Evolutionary conservation across 2,888 invertebrate genomes (phyloP), one percentile per base, ranked within the genome.

Genomic region (Rhabditophanes sp.): DNA sequence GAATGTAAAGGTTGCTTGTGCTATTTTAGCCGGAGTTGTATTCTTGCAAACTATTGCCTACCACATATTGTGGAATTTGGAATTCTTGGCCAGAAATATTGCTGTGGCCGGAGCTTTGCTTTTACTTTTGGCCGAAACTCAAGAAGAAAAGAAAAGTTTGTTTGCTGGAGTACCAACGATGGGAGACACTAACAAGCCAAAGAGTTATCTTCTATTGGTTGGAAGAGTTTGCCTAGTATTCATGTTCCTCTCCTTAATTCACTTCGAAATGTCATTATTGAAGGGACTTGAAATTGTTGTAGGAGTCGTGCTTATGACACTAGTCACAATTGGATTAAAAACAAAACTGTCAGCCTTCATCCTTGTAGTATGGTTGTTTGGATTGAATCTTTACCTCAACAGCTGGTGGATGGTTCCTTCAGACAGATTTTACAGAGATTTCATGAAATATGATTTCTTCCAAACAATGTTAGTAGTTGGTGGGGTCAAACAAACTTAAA

Each of bases 381-480:
- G 78, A 27, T 76, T 96, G 58, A 99, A 99, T 71, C 75, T 93
- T 51, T 93, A 88, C 69, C 82, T 90, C 70, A 96, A 99, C 68
- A 83, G 87, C 48, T 99, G 87, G 83, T 96, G 96, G 96, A 75
- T 76, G 58, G 79, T 93, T 66, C 87, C 90, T 3, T 75, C 80
- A 5, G 82, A 87, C 69, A 85, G 85, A 64, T 88, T 90, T 34
- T 78, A 93, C 54, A 75, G 96, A 67, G 96, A 99, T 73, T 99
- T 96, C 74, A 78, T 99, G 53, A 99, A 99, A 75, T 99, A 99
- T 66, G 96, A 99, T 72, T 99, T 99, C 75, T 80, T 80, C 40
- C 77, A 96, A 37, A 33, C 37, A 19, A 4, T n/a, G 6, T 7
- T n/a, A n/a, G n/a, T 7, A n/a, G n/a, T n/a, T n/a, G n/a, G n/a